Conservation (phyloP, 2,797 vertebrate genomes). For the Pseudomugil tenellus region DNA sequence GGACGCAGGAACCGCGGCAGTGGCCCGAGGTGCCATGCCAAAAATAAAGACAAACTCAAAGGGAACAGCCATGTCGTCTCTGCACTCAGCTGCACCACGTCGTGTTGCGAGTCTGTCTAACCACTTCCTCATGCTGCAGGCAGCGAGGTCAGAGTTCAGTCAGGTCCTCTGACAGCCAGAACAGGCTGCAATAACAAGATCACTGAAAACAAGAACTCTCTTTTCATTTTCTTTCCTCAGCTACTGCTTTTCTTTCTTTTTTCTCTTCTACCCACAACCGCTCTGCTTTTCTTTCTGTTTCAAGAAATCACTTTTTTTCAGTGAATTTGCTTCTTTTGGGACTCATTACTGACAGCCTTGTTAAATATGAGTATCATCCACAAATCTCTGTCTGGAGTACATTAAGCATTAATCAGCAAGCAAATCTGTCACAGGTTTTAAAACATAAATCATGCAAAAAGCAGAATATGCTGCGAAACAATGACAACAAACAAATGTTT, state of each 20-base stretch:
- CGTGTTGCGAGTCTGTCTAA: constrained; percentile 79
- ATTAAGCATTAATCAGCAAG: constrained; percentile 26
- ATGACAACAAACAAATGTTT: constrained; percentile 27
- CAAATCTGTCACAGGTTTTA: constrained; percentile 30
- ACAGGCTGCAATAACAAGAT: constrained; percentile 68
- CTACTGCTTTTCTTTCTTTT: constrained; percentile 25
- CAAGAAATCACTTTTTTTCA: constrained; percentile 32
- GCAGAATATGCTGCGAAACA: constrained; percentile 27
- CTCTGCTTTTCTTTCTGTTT: constrained; percentile 22
- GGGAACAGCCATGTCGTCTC: constrained; percentile 60
- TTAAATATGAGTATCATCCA: background rate
- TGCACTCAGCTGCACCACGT: constrained; percentile 49
- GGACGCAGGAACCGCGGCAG: constrained; percentile 35
- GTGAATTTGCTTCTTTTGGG: constrained; percentile 21
- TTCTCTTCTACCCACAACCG: constrained; percentile 4
- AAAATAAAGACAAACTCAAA: constrained; percentile 44
- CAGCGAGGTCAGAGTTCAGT: constrained; percentile 67
- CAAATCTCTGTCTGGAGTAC: background rate
- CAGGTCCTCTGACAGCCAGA: constrained; percentile 66
- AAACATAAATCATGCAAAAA: constrained; percentile 33
- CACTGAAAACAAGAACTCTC: constrained; percentile 45
- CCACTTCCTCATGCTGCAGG: constrained; percentile 86
- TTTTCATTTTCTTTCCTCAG: constrained; percentile 41
- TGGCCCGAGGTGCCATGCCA: constrained; percentile 55
- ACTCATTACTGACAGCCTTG: constrained; percentile 5